phyloP scores from a whole-genome alignment of 2,888 invertebrate species.

The Mamestra brassicae region DNA sequence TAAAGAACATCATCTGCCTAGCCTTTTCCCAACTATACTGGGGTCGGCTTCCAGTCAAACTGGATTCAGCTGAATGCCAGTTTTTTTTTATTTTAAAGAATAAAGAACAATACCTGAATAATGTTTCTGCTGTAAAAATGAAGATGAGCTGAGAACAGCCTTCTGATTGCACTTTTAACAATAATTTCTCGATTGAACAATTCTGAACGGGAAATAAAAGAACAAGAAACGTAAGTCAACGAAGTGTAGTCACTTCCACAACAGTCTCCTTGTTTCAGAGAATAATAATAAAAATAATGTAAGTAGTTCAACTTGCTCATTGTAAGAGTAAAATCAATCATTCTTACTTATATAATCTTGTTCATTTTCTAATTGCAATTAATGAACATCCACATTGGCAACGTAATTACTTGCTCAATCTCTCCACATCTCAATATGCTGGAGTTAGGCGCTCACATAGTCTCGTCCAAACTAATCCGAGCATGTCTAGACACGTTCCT shows the following conservation, averaged over 20 bases:
- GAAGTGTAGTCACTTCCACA: neutral
- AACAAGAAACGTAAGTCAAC: neutral
- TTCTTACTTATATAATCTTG: neutral
- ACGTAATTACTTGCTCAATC: neutral
- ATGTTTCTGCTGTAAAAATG: neutral
- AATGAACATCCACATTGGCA: neutral
- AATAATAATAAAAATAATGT: no score
- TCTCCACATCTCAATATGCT: neutral
- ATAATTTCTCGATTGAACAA: neutral
- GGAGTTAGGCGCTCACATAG: neutral
- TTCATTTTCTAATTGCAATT: neutral
- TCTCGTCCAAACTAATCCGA: conserved; percentile 21
- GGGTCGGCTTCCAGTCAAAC: no score
- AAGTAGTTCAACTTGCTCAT: neutral
- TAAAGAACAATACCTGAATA: no score
- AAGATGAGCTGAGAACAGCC: neutral
- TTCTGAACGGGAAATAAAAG: neutral
- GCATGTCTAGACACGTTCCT: conserved; percentile 40
- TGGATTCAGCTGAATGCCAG: no score
- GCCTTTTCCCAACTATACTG: no score
- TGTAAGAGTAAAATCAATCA: neutral
- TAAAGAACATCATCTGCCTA: no score
- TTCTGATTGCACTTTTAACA: neutral
- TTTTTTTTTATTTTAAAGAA: no score
- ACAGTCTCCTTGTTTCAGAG: neutral